Percentiles rank a stretch among this genome's conserved stretches.
These are phyloP conservation scores for Elmis aenea DNA, from an alignment of 2,888 invertebrate species.

Conservation along the genomic window DNA sequence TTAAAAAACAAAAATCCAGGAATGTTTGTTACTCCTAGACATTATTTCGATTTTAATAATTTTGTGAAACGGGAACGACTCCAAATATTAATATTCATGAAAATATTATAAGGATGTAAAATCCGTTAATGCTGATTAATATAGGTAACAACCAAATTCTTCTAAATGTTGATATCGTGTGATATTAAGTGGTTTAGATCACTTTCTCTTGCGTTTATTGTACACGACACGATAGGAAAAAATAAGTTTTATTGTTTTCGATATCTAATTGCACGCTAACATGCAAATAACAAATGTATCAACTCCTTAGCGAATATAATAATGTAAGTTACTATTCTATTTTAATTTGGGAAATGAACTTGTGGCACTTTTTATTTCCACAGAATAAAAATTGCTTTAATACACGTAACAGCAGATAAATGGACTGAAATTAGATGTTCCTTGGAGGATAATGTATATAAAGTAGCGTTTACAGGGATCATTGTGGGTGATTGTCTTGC, in stretches of 20 bases:
- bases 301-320: slow-evolving; percentile 10
- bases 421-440: slow-evolving; percentile 14
- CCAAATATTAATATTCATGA: too few relatives aligned
- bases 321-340: slow-evolving; percentile 10
- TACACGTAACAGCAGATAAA: slow-evolving; percentile 12
- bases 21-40: too few relatives aligned
- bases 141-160: too few relatives aligned
- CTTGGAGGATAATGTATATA: slow-evolving; percentile 13
- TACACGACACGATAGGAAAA: slow-evolving; percentile 7
- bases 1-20: too few relatives aligned
- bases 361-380: slow-evolving; percentile 4
- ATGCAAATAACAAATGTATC: slow-evolving; percentile 12
- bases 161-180: slow-evolving; percentile 10
- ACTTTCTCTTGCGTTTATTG: slow-evolving; percentile 6
- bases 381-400: slow-evolving; percentile 10
- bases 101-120: too few relatives aligned
- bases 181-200: slow-evolving; percentile 5
- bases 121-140: too few relatives aligned
- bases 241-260: slow-evolving; percentile 9
- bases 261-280: slow-evolving; percentile 7
- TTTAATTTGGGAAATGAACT: slow-evolving; percentile 16
- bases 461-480: too few relatives aligned
- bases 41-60: too few relatives aligned
- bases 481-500: too few relatives aligned
- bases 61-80: too few relatives aligned